Percentiles rank a stretch among this genome's conserved stretches.
Conservation (phyloP, 2,113 vertebrate genomes). For the Glaucidium brasilianum region DNA sequence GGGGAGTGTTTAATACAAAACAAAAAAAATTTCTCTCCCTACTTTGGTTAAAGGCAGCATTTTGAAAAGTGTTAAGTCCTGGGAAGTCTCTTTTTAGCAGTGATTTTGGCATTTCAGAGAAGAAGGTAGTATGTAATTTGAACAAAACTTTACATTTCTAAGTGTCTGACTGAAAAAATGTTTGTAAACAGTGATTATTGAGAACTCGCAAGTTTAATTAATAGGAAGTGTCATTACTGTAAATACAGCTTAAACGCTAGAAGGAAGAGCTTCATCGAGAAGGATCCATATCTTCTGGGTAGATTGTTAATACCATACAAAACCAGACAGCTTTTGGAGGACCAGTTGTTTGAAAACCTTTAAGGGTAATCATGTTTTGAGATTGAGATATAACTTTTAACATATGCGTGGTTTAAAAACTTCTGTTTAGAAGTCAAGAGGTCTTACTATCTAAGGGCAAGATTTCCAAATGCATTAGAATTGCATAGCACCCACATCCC, state of each 20-base stretch:
- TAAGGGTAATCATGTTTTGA: not conserved
- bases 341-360: not conserved
- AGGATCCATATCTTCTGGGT: not conserved
- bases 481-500: not conserved
- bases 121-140: not conserved
- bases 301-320: not conserved
- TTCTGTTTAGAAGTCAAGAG: not conserved
- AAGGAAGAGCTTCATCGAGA: not conserved
- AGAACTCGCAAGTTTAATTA: not conserved
- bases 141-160: not conserved
- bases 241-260: not conserved
- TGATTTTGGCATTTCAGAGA: not conserved
- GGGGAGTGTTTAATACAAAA: not conserved
- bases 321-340: not conserved
- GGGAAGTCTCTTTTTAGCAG: not conserved
- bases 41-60: not conserved
- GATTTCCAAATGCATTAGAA: not conserved
- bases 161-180: not conserved
- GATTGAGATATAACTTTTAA: not conserved
- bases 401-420: not conserved
- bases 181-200: not conserved
- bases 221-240: not conserved
- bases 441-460: not conserved
- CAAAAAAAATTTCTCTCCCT: not conserved
- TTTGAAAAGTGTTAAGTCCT: not conserved